A percentile compares a stretch with the other conserved stretches of the same genome.
These are phyloP conservation scores for Phoenicopterus ruber DNA, from an alignment of 2,113 vertebrate genomes.

Conservation along the genomic window DNA sequence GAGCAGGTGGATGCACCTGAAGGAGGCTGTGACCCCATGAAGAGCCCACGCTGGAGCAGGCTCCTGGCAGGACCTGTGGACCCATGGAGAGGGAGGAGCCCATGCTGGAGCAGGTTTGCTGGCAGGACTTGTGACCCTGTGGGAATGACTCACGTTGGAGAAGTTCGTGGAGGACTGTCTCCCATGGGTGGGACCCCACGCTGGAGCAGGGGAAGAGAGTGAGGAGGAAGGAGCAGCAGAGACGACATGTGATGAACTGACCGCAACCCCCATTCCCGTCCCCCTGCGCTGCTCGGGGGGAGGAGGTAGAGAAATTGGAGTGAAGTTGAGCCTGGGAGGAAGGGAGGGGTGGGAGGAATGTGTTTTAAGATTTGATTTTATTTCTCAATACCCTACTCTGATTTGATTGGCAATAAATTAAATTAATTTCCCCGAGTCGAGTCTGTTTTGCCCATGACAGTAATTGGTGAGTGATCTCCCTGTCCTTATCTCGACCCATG, in stretches of 20 bases:
- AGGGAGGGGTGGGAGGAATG: too few relatives aligned
- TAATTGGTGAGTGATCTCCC: background rate
- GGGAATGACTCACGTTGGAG: background rate
- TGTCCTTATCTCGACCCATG: background rate
- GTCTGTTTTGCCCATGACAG: background rate
- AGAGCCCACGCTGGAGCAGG: accelerated
- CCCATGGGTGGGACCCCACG: background rate
- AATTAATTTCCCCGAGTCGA: background rate
- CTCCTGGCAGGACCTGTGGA: background rate
- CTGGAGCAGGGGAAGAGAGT: background rate
- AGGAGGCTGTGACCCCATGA: background rate
- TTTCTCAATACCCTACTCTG: background rate
- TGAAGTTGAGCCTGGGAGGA: background rate
- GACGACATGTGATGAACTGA: background rate
- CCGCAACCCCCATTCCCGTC: background rate
- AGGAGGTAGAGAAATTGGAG: background rate
- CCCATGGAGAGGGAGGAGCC: background rate
- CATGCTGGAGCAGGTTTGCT: background rate
- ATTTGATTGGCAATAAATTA: background rate
- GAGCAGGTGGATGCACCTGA: accelerated
- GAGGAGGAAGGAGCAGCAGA: background rate
- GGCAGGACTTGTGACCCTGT: background rate
- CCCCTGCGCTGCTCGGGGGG: accelerated
- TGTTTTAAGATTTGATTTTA: background rate
- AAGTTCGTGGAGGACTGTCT: background rate